Conservation (phyloP, 2,797 vertebrate genomes). For the Zenarchopterus dispar region DNA sequence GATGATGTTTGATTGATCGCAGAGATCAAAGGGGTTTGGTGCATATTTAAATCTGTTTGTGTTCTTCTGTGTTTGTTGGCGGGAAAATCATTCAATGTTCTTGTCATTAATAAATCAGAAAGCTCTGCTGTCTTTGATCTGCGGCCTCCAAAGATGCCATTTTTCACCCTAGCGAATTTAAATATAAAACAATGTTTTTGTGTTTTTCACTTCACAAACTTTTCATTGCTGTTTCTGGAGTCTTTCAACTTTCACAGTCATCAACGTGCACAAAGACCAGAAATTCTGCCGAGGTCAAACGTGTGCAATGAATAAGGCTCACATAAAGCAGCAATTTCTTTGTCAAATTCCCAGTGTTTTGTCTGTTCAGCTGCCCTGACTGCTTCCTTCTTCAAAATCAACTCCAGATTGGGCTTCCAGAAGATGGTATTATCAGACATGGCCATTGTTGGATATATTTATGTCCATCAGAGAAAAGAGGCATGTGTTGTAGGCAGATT, state of each 20-base stretch:
- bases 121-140: constrained; percentile 43
- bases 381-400: too few species aligned
- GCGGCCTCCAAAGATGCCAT: constrained; percentile 10
- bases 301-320: too few species aligned
- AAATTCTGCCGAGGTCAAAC: too few species aligned
- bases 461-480: too few species aligned
- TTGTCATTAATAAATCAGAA: constrained; percentile 58
- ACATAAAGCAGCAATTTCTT: too few species aligned
- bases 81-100: constrained; percentile 41
- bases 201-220: not conserved
- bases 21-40: constrained; percentile 49
- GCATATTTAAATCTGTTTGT: constrained; percentile 52
- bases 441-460: too few species aligned
- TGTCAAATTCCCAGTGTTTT: too few species aligned
- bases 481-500: too few species aligned
- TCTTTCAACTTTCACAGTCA: not conserved
- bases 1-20: constrained; percentile 33
- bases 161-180: not conserved
- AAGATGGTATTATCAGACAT: too few species aligned
- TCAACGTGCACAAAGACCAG: not conserved
- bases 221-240: not conserved
- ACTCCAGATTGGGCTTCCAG: too few species aligned
- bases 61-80: constrained; percentile 29
- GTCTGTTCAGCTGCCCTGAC: too few species aligned
- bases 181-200: not conserved